Percentiles rank a stretch among this genome's conserved stretches.
Conservation (phyloP, 2,888 invertebrate genomes). For the Epinotia nisella region DNA sequence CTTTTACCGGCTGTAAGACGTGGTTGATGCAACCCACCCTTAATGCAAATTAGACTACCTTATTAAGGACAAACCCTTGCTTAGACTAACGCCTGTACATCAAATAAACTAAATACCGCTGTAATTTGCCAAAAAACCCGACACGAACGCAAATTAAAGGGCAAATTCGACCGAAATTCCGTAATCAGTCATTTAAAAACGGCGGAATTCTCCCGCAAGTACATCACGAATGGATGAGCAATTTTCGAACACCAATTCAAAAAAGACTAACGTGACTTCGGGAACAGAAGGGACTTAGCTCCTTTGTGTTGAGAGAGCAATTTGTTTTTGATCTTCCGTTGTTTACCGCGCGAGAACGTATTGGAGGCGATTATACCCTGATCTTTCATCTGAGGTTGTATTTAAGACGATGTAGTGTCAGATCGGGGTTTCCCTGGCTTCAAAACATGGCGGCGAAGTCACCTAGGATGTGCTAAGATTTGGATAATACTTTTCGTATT, state of each 20-base stretch:
- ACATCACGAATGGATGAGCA: constrained; percentile 26
- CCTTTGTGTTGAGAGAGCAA: constrained; percentile 3
- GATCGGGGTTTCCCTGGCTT: too few relatives aligned
- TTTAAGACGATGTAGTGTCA: neutral
- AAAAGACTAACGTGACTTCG: constrained; percentile 2
- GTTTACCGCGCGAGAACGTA: constrained; percentile 37
- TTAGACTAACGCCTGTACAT: neutral
- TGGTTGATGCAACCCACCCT: too few relatives aligned
- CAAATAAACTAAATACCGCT: neutral
- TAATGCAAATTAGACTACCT: too few relatives aligned
- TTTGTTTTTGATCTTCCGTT: constrained; percentile 42
- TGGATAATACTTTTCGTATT: too few relatives aligned
- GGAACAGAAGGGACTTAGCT: too few relatives aligned
- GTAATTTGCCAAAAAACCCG: constrained; percentile 24
- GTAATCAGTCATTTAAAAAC: constrained; percentile 41
- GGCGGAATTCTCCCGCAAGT: constrained; percentile 29
- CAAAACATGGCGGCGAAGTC: too few relatives aligned
- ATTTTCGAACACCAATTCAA: constrained; percentile 3
- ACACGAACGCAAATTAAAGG: constrained; percentile 35
- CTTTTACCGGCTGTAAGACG: neutral
- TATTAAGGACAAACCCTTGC: too few relatives aligned
- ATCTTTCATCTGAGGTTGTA: constrained; percentile 11
- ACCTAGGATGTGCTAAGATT: too few relatives aligned
- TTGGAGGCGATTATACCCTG: constrained; percentile 29
- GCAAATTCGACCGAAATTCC: constrained; percentile 41